phyloP scores from a whole-genome alignment of 2,888 invertebrate species.

The Drosophila mayaguana region DNA sequence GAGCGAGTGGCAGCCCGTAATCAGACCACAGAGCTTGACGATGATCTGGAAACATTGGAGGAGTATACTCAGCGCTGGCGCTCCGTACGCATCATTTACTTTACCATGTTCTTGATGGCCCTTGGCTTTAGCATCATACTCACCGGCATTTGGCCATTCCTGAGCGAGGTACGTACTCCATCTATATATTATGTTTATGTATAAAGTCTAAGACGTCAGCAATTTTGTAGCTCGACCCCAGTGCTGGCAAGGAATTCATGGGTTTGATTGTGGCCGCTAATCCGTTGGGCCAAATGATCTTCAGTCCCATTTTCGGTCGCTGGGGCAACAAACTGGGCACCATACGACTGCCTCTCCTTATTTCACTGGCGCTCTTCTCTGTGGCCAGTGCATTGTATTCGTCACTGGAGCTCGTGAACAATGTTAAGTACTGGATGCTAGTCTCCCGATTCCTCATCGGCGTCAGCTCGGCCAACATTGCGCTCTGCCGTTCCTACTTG shows the following conservation, averaged over 20 bases:
- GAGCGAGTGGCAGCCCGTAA: constrained; percentile 26
- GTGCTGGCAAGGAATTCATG: constrained; percentile 92
- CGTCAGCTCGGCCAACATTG: constrained; percentile 92
- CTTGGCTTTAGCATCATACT: constrained; percentile 94
- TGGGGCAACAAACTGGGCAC: constrained; percentile 92
- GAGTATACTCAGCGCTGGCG: constrained; percentile 91
- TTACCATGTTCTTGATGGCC: constrained; percentile 95
- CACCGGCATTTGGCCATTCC: constrained; percentile 95
- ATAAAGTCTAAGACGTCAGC: background rate
- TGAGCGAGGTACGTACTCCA: constrained; percentile 89
- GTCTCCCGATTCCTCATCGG: constrained; percentile 92
- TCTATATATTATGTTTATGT: background rate
- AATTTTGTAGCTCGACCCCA: constrained; percentile 89
- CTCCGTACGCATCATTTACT: constrained; percentile 93
- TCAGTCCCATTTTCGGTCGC: constrained; percentile 93
- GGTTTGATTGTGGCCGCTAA: constrained; percentile 94
- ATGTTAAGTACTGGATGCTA: constrained; percentile 91
- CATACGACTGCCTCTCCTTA: constrained; percentile 90
- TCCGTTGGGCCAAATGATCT: constrained; percentile 94
- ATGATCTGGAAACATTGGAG: constrained; percentile 88
- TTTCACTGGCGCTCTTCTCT: constrained; percentile 90
- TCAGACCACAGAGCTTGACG: constrained; percentile 80
- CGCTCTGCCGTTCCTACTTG: constrained; percentile 93
- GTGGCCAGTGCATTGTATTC: constrained; percentile 91
- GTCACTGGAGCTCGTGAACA: constrained; percentile 89